Evolutionary conservation across 2,888 invertebrate genomes (phyloP).

Genomic region (Hydriomena furcata): DNA sequence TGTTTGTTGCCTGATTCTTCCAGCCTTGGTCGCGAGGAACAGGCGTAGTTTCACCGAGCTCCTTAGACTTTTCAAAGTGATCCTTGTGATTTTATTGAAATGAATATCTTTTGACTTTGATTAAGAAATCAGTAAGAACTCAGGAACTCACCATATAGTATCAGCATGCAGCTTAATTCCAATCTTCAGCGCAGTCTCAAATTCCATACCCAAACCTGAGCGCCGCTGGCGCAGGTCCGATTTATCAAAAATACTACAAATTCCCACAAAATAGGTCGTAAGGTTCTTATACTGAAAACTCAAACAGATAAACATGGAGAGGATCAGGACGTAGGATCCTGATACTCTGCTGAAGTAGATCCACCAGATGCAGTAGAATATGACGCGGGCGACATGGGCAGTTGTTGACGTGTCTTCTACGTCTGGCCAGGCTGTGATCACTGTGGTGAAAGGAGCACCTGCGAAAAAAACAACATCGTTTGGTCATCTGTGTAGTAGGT

Average conservation of each 20-base stretch:
- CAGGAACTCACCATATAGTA: slow-evolving; percentile 16
- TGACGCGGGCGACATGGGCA: slow-evolving; percentile 39
- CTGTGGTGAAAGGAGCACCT: slow-evolving; percentile 46
- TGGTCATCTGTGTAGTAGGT: too few species aligned
- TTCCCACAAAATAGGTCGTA: slow-evolving; percentile 39
- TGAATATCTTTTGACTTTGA: too few species aligned
- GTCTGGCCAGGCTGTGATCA: slow-evolving; percentile 57
- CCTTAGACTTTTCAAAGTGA: too few species aligned
- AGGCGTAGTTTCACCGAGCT: too few species aligned
- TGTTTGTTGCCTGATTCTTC: too few species aligned
- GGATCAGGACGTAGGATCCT: slow-evolving; percentile 42
- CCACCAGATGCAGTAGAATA: slow-evolving; percentile 50
- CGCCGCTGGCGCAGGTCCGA: slow-evolving; percentile 35
- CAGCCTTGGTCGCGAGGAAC: too few species aligned
- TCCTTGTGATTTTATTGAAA: too few species aligned
- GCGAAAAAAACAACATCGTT: too few species aligned
- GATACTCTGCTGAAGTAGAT: slow-evolving; percentile 40
- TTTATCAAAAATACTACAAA: slow-evolving; percentile 35
- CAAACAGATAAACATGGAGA: slow-evolving; percentile 43
- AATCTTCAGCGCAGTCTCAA: slow-evolving; percentile 45
- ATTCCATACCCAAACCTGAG: slow-evolving; percentile 45
- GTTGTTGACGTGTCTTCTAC: slow-evolving; percentile 37
- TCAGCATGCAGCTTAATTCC: slow-evolving; percentile 55
- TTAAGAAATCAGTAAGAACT: neutral
- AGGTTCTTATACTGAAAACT: slow-evolving; percentile 45